Evolutionary conservation across 2,797 vertebrate genomes (phyloP).

Genomic region (Thunnus albacares): DNA sequence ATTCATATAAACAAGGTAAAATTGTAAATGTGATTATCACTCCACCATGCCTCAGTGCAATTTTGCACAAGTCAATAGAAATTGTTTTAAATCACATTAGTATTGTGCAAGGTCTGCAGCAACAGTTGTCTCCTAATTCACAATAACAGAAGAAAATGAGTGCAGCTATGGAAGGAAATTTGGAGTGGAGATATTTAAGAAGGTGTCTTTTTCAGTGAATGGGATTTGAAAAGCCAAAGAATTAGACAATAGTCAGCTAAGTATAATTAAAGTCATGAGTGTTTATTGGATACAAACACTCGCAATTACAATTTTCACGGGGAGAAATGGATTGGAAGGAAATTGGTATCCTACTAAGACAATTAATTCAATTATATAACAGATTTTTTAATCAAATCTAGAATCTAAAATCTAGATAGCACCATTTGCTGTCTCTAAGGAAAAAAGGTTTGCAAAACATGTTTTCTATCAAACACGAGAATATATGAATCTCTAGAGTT

Average conservation of each 20-base stretch:
- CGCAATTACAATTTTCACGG: constrained; percentile 7
- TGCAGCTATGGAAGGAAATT: constrained; percentile 3
- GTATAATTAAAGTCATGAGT: constrained; percentile 25
- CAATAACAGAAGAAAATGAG: neutral
- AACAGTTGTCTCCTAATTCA: constrained; percentile 10
- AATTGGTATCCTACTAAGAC: constrained; percentile 5
- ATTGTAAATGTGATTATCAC: neutral
- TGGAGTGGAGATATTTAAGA: neutral
- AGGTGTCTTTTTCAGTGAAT: neutral
- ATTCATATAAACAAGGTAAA: neutral
- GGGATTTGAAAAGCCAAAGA: constrained; percentile 8
- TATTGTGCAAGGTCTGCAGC: neutral
- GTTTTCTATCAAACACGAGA: neutral
- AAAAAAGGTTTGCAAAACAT: neutral
- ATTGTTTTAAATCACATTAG: constrained; percentile 18
- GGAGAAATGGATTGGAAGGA: constrained; percentile 20
- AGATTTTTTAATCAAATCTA: neutral
- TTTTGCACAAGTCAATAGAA: neutral
- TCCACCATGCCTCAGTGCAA: neutral
- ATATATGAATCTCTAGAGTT: neutral
- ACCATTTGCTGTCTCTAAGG: no score
- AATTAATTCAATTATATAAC: constrained; percentile 1
- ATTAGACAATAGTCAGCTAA: constrained; percentile 29
- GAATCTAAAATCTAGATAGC: neutral
- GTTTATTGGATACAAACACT: constrained; percentile 5